Conservation (phyloP, 2,888 invertebrate genomes). For the Mythimna ferrago region DNA sequence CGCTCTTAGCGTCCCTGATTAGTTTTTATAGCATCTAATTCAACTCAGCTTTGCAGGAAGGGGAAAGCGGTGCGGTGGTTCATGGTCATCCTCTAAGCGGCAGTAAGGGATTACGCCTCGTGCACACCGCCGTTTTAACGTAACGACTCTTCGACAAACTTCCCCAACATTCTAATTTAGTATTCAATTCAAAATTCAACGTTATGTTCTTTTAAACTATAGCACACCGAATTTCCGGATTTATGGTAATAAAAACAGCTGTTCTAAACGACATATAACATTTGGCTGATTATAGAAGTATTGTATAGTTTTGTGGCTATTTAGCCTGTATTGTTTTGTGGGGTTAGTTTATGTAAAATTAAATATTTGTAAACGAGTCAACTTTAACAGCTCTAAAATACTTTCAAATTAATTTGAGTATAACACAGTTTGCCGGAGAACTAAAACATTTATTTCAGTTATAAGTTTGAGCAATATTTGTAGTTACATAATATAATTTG, state of each 20-base stretch:
- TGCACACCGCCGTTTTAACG: conserved; percentile 55
- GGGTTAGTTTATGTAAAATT: neutral
- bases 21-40: conserved; percentile 80
- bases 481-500: conserved; percentile 64
- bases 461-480: conserved; percentile 63
- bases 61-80: conserved; percentile 66
- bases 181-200: conserved; percentile 57
- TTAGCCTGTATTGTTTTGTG: conserved; percentile 1
- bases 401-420: conserved; percentile 42
- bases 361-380: conserved; percentile 18
- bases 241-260: conserved; percentile 27
- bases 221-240: conserved; percentile 23
- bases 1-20: conserved; percentile 80
- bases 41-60: conserved; percentile 68
- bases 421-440: conserved; percentile 42
- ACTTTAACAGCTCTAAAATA: conserved; percentile 37
- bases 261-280: conserved; percentile 7
- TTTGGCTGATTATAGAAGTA: conserved; percentile 11
- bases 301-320: conserved; percentile 12
- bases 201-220: conserved; percentile 45
- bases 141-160: conserved; percentile 59
- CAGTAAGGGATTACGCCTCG: conserved; percentile 59
- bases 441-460: conserved; percentile 62
- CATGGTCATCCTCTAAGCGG: conserved; percentile 55
- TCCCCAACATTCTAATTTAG: conserved; percentile 52